phyloP scores from a whole-genome alignment of 2,113 vertebrate species.

The Phalacrocorax brasilianus region DNA sequence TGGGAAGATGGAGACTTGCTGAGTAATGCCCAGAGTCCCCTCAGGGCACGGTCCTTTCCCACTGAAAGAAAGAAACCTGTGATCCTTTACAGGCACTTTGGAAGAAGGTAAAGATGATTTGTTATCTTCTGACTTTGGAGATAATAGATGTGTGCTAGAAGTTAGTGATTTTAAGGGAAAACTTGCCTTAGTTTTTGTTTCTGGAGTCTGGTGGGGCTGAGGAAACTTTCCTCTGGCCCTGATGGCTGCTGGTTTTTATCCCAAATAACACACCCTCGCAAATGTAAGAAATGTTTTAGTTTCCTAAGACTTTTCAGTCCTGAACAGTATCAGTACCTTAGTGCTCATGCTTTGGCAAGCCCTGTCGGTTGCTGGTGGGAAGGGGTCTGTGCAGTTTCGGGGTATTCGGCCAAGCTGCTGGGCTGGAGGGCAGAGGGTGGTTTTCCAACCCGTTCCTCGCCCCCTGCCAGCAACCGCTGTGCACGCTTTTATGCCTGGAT shows the following conservation, averaged over 20 bases:
- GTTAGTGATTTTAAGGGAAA: not conserved
- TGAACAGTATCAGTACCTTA: accelerated
- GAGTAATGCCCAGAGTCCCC: not conserved
- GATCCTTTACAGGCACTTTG: not conserved
- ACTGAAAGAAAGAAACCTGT: not conserved
- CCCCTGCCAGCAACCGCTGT: not conserved
- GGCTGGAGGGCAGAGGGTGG: accelerated
- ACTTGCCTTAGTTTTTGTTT: not conserved
- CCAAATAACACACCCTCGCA: not conserved
- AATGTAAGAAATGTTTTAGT: not conserved
- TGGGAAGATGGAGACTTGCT: not conserved
- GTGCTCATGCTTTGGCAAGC: not conserved
- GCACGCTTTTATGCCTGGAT: not conserved
- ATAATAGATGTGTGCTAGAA: not conserved
- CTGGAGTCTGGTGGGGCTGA: not conserved
- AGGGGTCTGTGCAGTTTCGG: not conserved
- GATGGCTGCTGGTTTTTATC: not conserved
- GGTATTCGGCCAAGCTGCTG: not conserved
- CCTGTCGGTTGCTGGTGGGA: accelerated
- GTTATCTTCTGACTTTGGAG: not conserved
- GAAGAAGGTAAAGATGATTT: not conserved
- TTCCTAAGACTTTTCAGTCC: not conserved
- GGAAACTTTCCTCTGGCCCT: accelerated
- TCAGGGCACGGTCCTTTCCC: not conserved
- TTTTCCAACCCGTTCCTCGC: accelerated